Base-by-base conservation (phyloP, 2,113 vertebrate species). In the Delphinapterus leucas region DNA sequence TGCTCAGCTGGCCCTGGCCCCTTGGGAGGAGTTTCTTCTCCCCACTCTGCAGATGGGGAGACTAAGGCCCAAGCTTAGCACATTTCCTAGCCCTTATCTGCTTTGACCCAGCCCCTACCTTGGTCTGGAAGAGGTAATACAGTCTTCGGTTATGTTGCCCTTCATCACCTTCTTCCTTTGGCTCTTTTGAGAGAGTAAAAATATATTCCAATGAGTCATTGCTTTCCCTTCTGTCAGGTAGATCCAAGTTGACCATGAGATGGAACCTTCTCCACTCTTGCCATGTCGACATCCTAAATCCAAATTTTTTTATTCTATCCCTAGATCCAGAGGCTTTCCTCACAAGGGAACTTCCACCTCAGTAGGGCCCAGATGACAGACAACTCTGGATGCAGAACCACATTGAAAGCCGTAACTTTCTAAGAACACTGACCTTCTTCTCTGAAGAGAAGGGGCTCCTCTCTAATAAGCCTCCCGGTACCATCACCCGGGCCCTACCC, bases 141-240 rank as follows among this genome's bases (percentile, higher is more conserved):
- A 17, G 31, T 70, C 91, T 73, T 65, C 31, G 3, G 5, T 47
- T 77, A 38, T 44, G 55, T 68, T 83, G 6, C 55, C 93, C 55
- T 86, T 73, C 36, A 70, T 65, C 80, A 74, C 25, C 33, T 90
- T 83, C 68, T 85, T 61, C 80, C 84, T 96, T 79, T 88, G 67
- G 41, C 41, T 96, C 53, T 94, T 87, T 65, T 21, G 23, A 89
- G 88, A 94, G 28, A 93, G 65, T 25, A 84, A 88, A 95, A 93
- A 91, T 13, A n/a, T 25, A 88, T 58, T 12, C 31, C 82, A 83
- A 11, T 10, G 70, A 96, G 63, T 84, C 84, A 89, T 8, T 81
- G 73, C 33, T 94, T 93, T 83, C 55, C 70, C 21, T 15, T 41
- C 14, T 67, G 49, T 58, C 77, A 53, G 83, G 41, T 23, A 71